A percentile compares a stretch with the other conserved stretches of the same genome.
Conservation (phyloP, 1,140 invertebrate genomes). For the Diabrotica undecimpunctata region DNA sequence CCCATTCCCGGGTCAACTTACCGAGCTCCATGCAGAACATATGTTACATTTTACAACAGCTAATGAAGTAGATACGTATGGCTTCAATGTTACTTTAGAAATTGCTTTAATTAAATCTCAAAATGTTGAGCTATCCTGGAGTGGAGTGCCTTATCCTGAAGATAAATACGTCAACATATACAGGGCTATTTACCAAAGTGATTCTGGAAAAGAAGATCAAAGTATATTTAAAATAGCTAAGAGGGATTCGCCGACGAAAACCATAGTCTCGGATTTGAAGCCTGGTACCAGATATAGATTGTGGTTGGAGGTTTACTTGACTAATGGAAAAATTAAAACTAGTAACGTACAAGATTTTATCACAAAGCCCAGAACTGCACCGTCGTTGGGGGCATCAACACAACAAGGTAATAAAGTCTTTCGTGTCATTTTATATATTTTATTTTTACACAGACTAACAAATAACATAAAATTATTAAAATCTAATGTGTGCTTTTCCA, state of each 20-base stretch:
- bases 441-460: no score
- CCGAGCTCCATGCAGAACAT: slow-evolving; percentile 66
- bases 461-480: no score
- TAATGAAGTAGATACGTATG: slow-evolving; percentile 56
- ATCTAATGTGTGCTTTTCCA: slow-evolving; percentile 30
- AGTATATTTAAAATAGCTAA: slow-evolving; percentile 82
- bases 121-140: slow-evolving; percentile 75
- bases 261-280: slow-evolving; percentile 67
- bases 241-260: slow-evolving; percentile 68
- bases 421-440: no score
- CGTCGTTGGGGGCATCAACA: slow-evolving; percentile 52
- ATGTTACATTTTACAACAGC: slow-evolving; percentile 62
- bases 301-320: slow-evolving; percentile 83
- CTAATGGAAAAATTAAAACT: slow-evolving; percentile 83
- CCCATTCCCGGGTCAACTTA: slow-evolving; percentile 69
- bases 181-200: slow-evolving; percentile 76
- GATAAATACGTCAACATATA: slow-evolving; percentile 90
- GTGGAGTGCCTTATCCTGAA: slow-evolving; percentile 78
- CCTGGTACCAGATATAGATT: slow-evolving; percentile 78
- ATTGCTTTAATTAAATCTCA: slow-evolving; percentile 69
- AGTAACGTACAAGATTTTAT: slow-evolving; percentile 83
- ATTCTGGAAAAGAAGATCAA: slow-evolving; percentile 69
- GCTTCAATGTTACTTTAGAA: slow-evolving; percentile 73
- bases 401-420: slow-evolving; percentile 49
- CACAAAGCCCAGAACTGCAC: slow-evolving; percentile 70